phyloP scores from a whole-genome alignment of 2,113 vertebrate genomes.

The Atlantisia rogersi region DNA sequence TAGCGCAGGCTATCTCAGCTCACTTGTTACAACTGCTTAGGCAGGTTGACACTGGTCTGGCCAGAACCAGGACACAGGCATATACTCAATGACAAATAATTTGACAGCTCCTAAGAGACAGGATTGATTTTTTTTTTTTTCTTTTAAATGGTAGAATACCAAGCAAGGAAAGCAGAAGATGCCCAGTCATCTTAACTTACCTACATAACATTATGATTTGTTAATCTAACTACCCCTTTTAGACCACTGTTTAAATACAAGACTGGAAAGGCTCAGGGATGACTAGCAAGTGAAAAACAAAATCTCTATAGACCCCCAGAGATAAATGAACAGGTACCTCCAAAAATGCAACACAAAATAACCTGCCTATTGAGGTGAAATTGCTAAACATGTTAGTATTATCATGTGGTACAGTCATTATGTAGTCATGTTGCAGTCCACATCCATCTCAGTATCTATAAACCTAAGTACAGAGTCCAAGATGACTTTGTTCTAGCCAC shows the following conservation, averaged over 20 bases:
- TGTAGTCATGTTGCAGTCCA: not conserved
- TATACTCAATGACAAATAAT: not conserved
- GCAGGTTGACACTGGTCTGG: too few relatives aligned
- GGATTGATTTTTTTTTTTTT: not conserved
- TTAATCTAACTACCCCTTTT: not conserved
- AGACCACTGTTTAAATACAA: not conserved
- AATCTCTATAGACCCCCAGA: not conserved
- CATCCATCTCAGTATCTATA: not conserved
- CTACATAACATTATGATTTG: not conserved
- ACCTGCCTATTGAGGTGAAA: not conserved
- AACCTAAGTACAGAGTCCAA: not conserved
- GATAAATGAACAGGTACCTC: not conserved
- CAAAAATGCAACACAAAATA: not conserved
- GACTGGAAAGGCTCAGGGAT: not conserved
- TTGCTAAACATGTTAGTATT: not conserved
- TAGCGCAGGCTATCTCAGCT: too few relatives aligned
- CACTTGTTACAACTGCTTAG: too few relatives aligned
- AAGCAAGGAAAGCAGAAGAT: not conserved
- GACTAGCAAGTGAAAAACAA: not conserved
- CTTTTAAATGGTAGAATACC: not conserved
- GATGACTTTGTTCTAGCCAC: not conserved
- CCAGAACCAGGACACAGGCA: not conserved
- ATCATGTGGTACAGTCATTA: not conserved
- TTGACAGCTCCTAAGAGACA: not conserved
- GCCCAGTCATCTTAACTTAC: not conserved